Evolutionary conservation across 2,113 vertebrate species (phyloP), one percentile per base, ranked within the genome.

Genomic region (Uropsilus gracilis): DNA sequence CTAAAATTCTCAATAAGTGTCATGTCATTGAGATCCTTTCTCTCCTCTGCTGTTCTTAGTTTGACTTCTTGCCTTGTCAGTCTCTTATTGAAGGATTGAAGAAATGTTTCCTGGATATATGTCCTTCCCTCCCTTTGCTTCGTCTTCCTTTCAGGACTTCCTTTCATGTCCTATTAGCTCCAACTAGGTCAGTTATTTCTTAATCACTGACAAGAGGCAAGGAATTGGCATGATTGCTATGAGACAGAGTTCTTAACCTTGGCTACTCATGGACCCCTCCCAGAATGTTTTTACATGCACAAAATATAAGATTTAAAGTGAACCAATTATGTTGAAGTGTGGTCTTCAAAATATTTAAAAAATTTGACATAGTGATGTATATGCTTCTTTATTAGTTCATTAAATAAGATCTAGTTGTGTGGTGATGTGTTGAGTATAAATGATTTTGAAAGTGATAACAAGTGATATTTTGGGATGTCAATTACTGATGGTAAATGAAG

Each of bases 261-360:
- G 92, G 59, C 64, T 39, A 73, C 9, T 64, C 34, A 2, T 91
- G 26, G 28, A 5, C 57, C 64, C 17, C 18, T 77, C 39, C 64
- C 17, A 86, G 80, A 86, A 87, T 85, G 28, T 95, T 86, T 78
- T 85, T 69, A 90, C 88, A 63, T 83, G 18, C 63, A 72, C 87
- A 30, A 94, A 85, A 30, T 28, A 91, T 8, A 86, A 69, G 57
- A 68, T 88, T 94, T 32, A 50, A 80, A 87, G 55, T 30, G 59
- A 91, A 95, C 68, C 50, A 83, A 61, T 75, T 89, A 73, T 89
- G n/a, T 30, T 82, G 24, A 77, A 95, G 83, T 80, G 71, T 0
- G 93, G 42, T 48, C 64, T 75, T 94, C 46, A 86, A 66, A 61
- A 48, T 76, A 57, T 86, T 90, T 80, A 44, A 85, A 63, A 93